Base-by-base conservation (phyloP, 2,888 invertebrate species). In the Holacanthella duospinosa region DNA sequence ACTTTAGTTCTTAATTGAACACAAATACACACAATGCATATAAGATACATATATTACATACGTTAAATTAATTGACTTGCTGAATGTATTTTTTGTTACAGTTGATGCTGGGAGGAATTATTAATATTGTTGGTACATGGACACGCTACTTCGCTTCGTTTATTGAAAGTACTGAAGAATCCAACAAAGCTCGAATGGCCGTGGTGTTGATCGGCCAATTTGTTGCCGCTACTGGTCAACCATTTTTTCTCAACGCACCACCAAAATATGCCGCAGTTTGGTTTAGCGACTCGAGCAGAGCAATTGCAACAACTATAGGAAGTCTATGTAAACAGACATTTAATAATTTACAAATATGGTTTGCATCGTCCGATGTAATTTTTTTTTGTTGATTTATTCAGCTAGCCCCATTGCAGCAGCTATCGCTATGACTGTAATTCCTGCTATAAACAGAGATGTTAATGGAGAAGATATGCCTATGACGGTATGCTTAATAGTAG, bases 191-290 rank as follows among this genome's bases (percentile, higher is more conserved):
- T 1, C 27, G 66, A 27, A n/a, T 66, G 19, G 36, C 21, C n/a
- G 61, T 64, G 1, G 36, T 66, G 24, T 48, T 66, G 1, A 4
- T 56, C 19, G 66, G 66, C 6, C 66, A 66, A 59, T 64, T 66
- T 21, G 61, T 66, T n/a, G 66, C 66, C 2, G 64, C 66, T 2
- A 28, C 56, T 27, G 62, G 54, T 9, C 66, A 66, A 44, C 66
- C 66, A 21, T 66, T 64, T 54, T 66, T 66, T 29, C 61, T 66
- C 6, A 64, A 64, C 59, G 60, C 62, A 16, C 64, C 66, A n/a
- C 64, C 66, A 43, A 66, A 66, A 54, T 66, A 29, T 27, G 64
- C 66, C 12, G 66, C 66, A 1, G 63, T 66, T 29, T 66, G 66
- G 66, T 66, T 66, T 36, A 61, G 61, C 59, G 66, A 66, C 27